Evolutionary conservation across 1,140 invertebrate genomes (phyloP).

Genomic region (Drosophila dunni): DNA sequence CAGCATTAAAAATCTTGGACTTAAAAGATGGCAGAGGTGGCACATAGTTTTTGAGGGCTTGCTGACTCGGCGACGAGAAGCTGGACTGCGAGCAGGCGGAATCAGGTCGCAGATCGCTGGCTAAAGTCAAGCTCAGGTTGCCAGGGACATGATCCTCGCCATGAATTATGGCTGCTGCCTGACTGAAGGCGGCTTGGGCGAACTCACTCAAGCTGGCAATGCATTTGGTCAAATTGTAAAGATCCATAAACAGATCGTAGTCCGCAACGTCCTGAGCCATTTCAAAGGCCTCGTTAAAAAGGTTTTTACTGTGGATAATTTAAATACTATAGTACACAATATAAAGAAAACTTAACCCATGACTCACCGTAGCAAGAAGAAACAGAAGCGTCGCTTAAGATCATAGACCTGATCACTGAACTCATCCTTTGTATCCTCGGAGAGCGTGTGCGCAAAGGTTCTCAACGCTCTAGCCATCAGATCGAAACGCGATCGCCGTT

Average conservation of each 20-base stretch:
- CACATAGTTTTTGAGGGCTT: slow-evolving; percentile 80
- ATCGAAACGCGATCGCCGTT: slow-evolving; percentile 88
- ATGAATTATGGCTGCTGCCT: slow-evolving; percentile 88
- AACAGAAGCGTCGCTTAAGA: slow-evolving; percentile 91
- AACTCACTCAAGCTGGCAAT: slow-evolving; percentile 88
- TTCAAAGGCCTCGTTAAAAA: slow-evolving; percentile 94
- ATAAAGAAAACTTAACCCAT: background rate
- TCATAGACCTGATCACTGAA: slow-evolving; percentile 90
- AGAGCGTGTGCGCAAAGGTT: slow-evolving; percentile 88
- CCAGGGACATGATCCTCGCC: slow-evolving; percentile 82
- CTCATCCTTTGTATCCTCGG: slow-evolving; percentile 89
- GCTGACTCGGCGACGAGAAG: slow-evolving; percentile 85
- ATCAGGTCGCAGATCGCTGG: slow-evolving; percentile 85
- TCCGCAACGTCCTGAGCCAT: slow-evolving; percentile 93
- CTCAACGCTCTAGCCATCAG: slow-evolving; percentile 90
- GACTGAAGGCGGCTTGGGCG: slow-evolving; percentile 90
- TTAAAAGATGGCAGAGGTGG: slow-evolving; percentile 82
- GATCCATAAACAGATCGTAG: slow-evolving; percentile 93
- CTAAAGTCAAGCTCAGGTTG: slow-evolving; percentile 86
- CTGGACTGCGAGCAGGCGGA: slow-evolving; percentile 85
- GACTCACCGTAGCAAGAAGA: slow-evolving; percentile 89
- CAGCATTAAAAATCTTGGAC: slow-evolving; percentile 78
- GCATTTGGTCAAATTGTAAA: slow-evolving; percentile 91
- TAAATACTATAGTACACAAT: background rate
- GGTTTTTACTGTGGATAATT: slow-evolving; percentile 87